phyloP scores from a whole-genome alignment of 2,888 invertebrate species.

The Meiosimyza platycephala region DNA sequence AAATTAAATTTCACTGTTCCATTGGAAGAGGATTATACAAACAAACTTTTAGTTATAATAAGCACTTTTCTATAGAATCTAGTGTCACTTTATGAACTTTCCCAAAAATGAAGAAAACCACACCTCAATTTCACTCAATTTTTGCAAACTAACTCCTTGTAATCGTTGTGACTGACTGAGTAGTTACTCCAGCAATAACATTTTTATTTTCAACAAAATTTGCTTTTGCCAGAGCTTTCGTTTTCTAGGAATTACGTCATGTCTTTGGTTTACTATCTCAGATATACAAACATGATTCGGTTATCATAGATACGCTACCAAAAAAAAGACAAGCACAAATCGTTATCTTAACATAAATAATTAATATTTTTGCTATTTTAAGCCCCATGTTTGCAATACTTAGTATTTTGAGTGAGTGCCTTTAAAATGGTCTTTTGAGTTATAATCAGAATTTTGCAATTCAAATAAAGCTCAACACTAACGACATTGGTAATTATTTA shows the following conservation, averaged over 20 bases:
- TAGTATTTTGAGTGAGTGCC: background rate
- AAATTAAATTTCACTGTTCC: no score
- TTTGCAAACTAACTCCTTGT: no score
- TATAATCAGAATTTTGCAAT: background rate
- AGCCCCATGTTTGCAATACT: background rate
- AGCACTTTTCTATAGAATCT: no score
- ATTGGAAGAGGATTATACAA: no score
- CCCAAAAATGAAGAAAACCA: no score
- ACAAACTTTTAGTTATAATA: no score
- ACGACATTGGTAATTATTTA: background rate
- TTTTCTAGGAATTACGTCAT: slow-evolving; percentile 3
- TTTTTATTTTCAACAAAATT: background rate
- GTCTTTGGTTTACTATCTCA: background rate
- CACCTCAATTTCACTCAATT: no score
- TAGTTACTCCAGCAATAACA: background rate
- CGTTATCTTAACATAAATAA: slow-evolving; percentile 1
- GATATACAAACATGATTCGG: slow-evolving; percentile 6
- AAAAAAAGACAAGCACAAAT: background rate
- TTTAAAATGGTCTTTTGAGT: background rate
- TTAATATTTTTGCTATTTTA: background rate
- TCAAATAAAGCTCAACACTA: no score
- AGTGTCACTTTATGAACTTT: no score
- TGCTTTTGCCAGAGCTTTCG: background rate
- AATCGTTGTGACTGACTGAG: background rate
- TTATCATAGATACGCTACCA: background rate